Evolutionary conservation across 2,888 invertebrate genomes (phyloP).

Genomic region (Sinodicranocentrus sp.): DNA sequence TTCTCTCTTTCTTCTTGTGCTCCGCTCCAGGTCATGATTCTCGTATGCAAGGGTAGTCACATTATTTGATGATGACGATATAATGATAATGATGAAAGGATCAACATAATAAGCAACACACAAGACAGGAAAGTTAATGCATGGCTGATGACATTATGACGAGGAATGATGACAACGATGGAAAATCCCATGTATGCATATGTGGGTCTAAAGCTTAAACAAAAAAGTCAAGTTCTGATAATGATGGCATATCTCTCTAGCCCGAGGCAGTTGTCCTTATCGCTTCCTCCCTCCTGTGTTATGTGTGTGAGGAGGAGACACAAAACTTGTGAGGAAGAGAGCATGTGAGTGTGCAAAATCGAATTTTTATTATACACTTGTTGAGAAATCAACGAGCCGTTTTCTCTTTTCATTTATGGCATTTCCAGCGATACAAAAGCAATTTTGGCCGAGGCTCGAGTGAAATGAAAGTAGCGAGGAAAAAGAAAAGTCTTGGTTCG

Average conservation of each 20-base stretch:
- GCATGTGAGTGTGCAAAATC: conserved; percentile 15
- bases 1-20: background rate
- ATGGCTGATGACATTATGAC: conserved; percentile 49
- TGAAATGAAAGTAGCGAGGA: too few species aligned
- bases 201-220: too few species aligned
- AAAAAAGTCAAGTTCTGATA: conserved; percentile 24
- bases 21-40: conserved; percentile 54
- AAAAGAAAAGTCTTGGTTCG: too few species aligned
- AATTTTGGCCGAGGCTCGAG: too few species aligned
- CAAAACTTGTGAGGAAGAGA: too few species aligned
- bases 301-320: too few species aligned
- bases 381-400: conserved; percentile 54
- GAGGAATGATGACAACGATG: background rate
- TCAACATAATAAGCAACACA: conserved; percentile 19
- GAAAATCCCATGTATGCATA: background rate
- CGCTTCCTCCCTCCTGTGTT: too few species aligned
- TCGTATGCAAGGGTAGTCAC: conserved; percentile 44
- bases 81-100: conserved; percentile 31
- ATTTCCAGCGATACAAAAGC: background rate
- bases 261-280: conserved; percentile 33
- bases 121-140: conserved; percentile 23
- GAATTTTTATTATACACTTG: conserved; percentile 51
- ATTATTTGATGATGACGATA: conserved; percentile 50
- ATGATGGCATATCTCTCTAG: conserved; percentile 28
- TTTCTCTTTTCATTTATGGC: conserved; percentile 1